phyloP scores from a whole-genome alignment of 2,113 vertebrate species.

The Sterna hirundo region DNA sequence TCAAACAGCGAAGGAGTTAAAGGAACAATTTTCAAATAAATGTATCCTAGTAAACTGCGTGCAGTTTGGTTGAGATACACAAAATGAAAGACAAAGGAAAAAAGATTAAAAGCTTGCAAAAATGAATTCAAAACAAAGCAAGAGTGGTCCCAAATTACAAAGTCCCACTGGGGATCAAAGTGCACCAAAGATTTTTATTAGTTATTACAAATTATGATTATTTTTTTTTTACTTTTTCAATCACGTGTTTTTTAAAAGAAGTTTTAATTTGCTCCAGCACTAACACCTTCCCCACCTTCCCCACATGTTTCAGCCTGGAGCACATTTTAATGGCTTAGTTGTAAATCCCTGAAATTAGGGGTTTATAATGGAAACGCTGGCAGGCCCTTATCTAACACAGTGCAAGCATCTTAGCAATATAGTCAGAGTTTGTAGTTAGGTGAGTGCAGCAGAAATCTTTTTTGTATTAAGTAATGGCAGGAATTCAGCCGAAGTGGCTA shows the following conservation, averaged over 20 bases:
- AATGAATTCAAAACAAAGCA: constrained; percentile 10
- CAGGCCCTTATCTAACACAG: background rate
- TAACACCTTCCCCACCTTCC: constrained; percentile 17
- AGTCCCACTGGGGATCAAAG: background rate
- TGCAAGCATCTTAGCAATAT: background rate
- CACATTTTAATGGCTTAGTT: constrained; percentile 21
- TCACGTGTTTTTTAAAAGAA: background rate
- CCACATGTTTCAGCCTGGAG: background rate
- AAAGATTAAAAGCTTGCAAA: constrained; percentile 38
- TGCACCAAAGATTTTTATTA: background rate
- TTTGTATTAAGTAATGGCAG: background rate
- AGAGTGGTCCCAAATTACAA: background rate
- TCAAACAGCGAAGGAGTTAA: constrained; percentile 36
- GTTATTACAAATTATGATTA: background rate
- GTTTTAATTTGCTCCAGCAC: constrained; percentile 11
- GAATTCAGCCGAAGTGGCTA: background rate
- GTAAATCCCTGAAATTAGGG: constrained; percentile 25
- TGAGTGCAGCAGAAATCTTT: background rate
- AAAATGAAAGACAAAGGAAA: constrained; percentile 15
- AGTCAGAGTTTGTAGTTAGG: background rate
- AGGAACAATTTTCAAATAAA: constrained; percentile 25
- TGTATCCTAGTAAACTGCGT: background rate
- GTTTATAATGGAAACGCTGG: constrained; percentile 34
- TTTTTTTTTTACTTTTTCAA: background rate
- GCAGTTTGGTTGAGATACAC: constrained; percentile 6